phyloP scores from a whole-genome alignment of 2,888 invertebrate species.

The Ptychoptera contaminata region DNA sequence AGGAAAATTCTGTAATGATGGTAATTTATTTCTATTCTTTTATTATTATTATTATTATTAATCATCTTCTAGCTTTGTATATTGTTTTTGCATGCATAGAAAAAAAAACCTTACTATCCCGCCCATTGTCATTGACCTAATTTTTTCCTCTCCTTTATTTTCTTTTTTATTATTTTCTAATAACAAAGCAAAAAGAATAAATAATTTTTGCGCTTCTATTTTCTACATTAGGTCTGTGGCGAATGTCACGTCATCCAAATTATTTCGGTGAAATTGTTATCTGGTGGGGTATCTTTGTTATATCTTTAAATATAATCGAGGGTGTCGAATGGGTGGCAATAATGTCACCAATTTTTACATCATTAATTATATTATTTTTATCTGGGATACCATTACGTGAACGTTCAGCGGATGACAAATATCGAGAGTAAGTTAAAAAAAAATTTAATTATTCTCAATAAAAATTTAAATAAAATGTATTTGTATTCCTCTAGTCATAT shows the following conservation, averaged over 20 bases:
- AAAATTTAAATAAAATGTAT: not conserved
- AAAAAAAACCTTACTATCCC: not conserved
- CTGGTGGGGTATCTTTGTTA: conserved; percentile 88
- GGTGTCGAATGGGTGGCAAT: conserved; percentile 77
- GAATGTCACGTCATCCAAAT: conserved; percentile 80
- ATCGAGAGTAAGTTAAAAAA: conserved; percentile 45
- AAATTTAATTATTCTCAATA: conserved; percentile 4
- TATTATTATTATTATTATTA: too few relatives aligned
- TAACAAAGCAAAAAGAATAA: not conserved
- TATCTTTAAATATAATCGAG: conserved; percentile 71
- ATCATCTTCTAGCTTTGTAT: not conserved
- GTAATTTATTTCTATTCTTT: conserved; percentile 28
- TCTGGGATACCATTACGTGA: conserved; percentile 83
- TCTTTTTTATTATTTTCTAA: not conserved
- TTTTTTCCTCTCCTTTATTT: not conserved
- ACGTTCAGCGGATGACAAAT: conserved; percentile 75
- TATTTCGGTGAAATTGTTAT: conserved; percentile 88
- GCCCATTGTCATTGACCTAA: not conserved
- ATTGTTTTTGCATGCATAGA: not conserved
- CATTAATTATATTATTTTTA: conserved; percentile 71
- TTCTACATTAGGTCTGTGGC: conserved; percentile 52
- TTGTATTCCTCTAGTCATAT: conserved; percentile 41
- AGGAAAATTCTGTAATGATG: conserved; percentile 86
- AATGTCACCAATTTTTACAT: conserved; percentile 75
- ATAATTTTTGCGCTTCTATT: not conserved